Base-by-base conservation (phyloP, 2,113 vertebrate species). In the Austrofundulus limnaeus region DNA sequence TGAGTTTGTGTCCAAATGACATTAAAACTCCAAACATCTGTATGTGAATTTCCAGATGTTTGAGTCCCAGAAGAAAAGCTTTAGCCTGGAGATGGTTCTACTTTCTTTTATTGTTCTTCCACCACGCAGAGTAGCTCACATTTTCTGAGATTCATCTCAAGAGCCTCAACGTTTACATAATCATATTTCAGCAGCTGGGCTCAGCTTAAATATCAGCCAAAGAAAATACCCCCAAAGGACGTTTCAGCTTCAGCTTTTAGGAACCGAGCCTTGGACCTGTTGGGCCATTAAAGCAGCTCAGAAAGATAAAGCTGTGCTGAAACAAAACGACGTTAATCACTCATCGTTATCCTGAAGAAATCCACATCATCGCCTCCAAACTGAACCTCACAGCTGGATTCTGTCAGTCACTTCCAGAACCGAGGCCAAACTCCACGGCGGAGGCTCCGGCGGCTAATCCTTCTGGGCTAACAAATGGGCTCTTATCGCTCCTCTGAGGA, bases 401-500 rank as follows among this genome's bases (percentile, higher is more conserved):
- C 62, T 65, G 76, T 87, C 84, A 25, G 48, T 82, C 75, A 55
- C 61, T 61, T 47, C 61, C 37, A 25, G 28, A 73, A 49, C 50
- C 17, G 53, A 65, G 69, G 67, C 70, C 68, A 54, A 70, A 57
- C 66, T 67, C 71, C 66, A 75, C 57, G 71, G 66, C 43, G 48
- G 77, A 46, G 72, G 21, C n/a, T n/a, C n/a, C n/a, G 13, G 37
- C 39, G 45, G 67, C 58, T 84, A 79, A 87, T 84, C 79, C 83
- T 76, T 41, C 75, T 20, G 70, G 75, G 59, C 61, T 57, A 49
- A 81, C 76, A 87, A 84, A 87, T 63, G 61, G 78, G 17, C 81
- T 81, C 81, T 87, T 77, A 87, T 85, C 85, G 65, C 49, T 58
- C 82, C 79, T 80, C 68, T 0, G 83, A 83, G 88, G 81, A 79